A percentile compares a stretch with the other conserved stretches of the same genome.
Evolutionary conservation across 2,113 vertebrate species (phyloP).

Genomic region (Casuarius casuarius): DNA sequence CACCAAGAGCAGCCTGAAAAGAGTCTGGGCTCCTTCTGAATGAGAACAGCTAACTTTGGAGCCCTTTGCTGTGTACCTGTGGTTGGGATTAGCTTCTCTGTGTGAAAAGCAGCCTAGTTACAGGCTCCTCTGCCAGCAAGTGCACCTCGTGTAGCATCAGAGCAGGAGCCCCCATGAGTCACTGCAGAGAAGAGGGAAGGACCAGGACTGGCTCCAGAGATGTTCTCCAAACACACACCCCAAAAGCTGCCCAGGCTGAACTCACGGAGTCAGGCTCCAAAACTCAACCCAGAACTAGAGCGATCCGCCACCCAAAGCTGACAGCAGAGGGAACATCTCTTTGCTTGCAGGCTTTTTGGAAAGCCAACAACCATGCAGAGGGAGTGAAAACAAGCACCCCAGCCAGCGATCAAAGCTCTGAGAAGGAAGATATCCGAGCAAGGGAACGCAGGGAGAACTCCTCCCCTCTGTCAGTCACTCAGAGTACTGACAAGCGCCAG

Average conservation of each 20-base stretch:
- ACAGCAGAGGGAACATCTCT: neutral
- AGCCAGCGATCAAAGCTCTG: fast-evolving
- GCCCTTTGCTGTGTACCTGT: fast-evolving
- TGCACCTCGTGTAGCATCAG: fast-evolving
- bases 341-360: neutral
- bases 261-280: neutral
- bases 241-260: neutral
- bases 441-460: neutral
- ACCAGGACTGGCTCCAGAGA: neutral
- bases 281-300: neutral
- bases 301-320: neutral
- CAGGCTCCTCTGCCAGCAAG: no score
- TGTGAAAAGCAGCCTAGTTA: neutral
- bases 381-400: no score
- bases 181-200: neutral
- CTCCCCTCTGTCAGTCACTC: neutral
- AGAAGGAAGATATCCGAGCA: neutral
- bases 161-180: neutral
- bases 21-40: no score
- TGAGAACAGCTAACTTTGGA: no score
- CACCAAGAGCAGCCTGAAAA: fast-evolving
- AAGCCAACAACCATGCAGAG: neutral
- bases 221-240: neutral
- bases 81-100: neutral
- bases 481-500: neutral